Percentiles rank a stretch among this genome's conserved stretches.
Conservation (phyloP, 2,888 invertebrate genomes). For the Acholoe squamosa region DNA sequence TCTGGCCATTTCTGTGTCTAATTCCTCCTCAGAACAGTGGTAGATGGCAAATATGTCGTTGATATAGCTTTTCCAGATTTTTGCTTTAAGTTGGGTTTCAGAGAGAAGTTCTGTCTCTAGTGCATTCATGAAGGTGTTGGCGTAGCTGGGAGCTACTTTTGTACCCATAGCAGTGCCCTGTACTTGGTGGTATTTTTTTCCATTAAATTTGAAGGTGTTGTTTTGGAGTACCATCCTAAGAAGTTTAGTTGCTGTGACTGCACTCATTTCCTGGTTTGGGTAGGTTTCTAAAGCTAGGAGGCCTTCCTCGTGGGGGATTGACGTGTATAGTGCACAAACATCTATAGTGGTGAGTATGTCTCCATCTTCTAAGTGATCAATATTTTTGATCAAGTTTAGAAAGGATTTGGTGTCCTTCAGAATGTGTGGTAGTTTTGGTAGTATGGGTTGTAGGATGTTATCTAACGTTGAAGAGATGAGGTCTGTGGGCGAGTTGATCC, state of each 20-base stretch:
- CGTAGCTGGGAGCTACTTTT: slow-evolving; percentile 28
- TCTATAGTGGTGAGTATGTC: not conserved
- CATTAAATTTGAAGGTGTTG: slow-evolving; percentile 5
- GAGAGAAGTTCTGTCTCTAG: not conserved
- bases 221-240: not conserved
- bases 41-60: slow-evolving; percentile 15
- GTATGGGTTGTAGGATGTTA: not conserved
- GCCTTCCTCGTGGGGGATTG: slow-evolving; percentile 25
- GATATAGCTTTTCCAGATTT: not conserved
- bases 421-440: not conserved
- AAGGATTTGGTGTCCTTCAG: slow-evolving; percentile 19
- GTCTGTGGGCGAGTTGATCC: slow-evolving; percentile 10
- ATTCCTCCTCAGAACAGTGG: not conserved
- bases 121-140: not conserved
- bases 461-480: not conserved
- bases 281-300: not conserved
- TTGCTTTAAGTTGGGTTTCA: not conserved
- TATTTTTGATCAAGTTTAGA: not conserved
- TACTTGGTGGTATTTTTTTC: slow-evolving; percentile 10
- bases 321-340: slow-evolving; percentile 2
- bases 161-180: slow-evolving; percentile 43
- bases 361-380: not conserved
- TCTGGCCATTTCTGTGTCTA: not conserved
- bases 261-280: not conserved
- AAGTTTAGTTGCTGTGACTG: not conserved